phyloP scores from a whole-genome alignment of 2,113 vertebrate species.

The Petaurus breviceps region DNA sequence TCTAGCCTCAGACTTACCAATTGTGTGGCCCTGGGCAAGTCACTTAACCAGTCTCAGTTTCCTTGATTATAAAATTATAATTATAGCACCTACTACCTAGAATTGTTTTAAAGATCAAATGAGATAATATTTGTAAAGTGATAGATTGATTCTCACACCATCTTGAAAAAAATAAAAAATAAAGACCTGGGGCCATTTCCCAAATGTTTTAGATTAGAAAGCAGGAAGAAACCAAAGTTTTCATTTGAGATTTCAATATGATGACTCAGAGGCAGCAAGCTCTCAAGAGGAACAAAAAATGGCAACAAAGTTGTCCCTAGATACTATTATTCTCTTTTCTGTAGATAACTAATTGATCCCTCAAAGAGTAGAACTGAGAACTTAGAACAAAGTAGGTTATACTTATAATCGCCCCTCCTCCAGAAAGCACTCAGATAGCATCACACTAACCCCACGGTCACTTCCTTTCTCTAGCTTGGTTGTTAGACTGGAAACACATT shows the following conservation, averaged over 20 bases:
- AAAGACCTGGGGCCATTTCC: not conserved
- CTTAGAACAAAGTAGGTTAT: not conserved
- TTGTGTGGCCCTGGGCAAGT: not conserved
- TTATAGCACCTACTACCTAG: not conserved
- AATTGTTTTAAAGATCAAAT: not conserved
- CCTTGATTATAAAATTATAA: not conserved
- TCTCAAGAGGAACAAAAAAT: constrained; percentile 7
- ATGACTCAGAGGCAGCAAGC: not conserved
- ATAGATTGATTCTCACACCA: not conserved
- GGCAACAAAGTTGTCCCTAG: not conserved
- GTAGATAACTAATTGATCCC: not conserved
- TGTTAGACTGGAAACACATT: not conserved
- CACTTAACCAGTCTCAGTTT: not conserved
- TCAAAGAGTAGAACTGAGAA: not conserved
- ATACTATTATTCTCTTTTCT: not conserved
- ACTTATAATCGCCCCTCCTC: not conserved
- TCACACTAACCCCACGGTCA: not conserved
- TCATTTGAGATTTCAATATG: not conserved
- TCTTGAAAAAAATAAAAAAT: not conserved
- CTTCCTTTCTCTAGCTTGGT: not conserved
- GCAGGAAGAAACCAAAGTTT: not conserved
- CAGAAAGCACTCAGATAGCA: not conserved
- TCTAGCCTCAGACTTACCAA: not conserved
- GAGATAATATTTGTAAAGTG: not conserved
- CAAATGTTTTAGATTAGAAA: not conserved